These are phyloP conservation scores for Pachyuromys duprasi DNA, from an alignment of 2,797 vertebrate genomes.

Conservation along the genomic window DNA sequence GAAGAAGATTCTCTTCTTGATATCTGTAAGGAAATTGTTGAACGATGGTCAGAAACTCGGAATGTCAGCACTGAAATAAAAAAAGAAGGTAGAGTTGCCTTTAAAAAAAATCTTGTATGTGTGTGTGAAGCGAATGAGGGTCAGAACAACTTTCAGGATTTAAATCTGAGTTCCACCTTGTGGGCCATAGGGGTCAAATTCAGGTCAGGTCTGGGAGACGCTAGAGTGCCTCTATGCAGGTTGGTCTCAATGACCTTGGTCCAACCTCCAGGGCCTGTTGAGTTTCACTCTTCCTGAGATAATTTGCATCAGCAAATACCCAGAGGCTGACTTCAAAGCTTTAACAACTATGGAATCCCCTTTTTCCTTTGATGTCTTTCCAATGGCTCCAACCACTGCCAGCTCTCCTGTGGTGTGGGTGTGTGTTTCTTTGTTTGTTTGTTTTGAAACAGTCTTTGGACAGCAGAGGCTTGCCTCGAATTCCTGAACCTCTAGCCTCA, in stretches of 20 bases:
- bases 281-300: neutral
- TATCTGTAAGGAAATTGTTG: conserved; percentile 94
- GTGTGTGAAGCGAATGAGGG: neutral
- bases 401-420: neutral
- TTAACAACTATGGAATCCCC: neutral
- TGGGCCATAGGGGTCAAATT: no score
- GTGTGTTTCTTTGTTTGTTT: neutral
- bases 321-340: neutral
- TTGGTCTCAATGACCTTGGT: conserved; percentile 48
- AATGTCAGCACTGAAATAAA: conserved; percentile 84
- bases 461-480: neutral
- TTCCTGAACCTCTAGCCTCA: neutral
- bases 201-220: neutral
- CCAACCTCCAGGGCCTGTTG: neutral
- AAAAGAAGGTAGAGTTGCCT: conserved; percentile 88
- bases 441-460: neutral
- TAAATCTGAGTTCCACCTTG: neutral
- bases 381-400: neutral
- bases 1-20: conserved; percentile 93
- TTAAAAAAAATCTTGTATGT: neutral
- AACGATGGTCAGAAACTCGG: conserved; percentile 92
- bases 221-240: no score
- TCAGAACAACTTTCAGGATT: neutral
- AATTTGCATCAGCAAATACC: neutral
- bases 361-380: conserved; percentile 14